Evolutionary conservation across 2,113 vertebrate genomes (phyloP), one percentile per base, ranked within the genome.

Genomic region (Saccopteryx leptura): DNA sequence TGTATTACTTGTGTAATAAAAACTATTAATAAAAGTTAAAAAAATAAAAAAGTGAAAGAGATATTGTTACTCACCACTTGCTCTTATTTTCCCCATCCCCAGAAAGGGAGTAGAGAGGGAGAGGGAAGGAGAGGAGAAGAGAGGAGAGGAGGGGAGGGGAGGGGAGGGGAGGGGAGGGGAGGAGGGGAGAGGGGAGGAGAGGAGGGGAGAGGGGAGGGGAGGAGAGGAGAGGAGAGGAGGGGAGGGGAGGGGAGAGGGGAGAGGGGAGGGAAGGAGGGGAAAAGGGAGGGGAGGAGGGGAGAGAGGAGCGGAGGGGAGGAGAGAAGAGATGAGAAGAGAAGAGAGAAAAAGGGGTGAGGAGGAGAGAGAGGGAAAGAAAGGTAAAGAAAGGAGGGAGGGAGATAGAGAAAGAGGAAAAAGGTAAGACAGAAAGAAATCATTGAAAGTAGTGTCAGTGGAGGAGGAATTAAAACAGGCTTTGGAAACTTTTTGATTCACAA

Each of bases 1-100:
- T 98, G 97, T 98, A 98, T 95, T 97, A 97, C 97, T 98, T 98
- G 97, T 98, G 97, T 98, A 98, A 97, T 98, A 97, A 98, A 98
- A 96, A 95, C 95, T 91, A 97, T 95, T 96, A 97, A 97, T 98
- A 96, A 98, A 98, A 93, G 82, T 96, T 97, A 97, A 96, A 96
- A 96, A 26, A 92, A 95, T 48, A 5, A 75, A 90, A 75, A 90
- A 33, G 12, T 93, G 68, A 86, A 46, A 93, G n/a, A 39, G 17
- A 58, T 18, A 76, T 24, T 63, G 23, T 90, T 56, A 69, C 9
- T 52, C 28, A 17, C 21, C 21, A 6, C 13, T 75, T 52, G 12
- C 61, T 52, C 33, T 58, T 26, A 31, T 24, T 31, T 24, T 69
- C 15, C 46, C 4, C 24, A 2, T 2, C 24, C 19, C 11, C 4